Base-by-base conservation (phyloP, 1,140 invertebrate species). In the Aplysia californica region DNA sequence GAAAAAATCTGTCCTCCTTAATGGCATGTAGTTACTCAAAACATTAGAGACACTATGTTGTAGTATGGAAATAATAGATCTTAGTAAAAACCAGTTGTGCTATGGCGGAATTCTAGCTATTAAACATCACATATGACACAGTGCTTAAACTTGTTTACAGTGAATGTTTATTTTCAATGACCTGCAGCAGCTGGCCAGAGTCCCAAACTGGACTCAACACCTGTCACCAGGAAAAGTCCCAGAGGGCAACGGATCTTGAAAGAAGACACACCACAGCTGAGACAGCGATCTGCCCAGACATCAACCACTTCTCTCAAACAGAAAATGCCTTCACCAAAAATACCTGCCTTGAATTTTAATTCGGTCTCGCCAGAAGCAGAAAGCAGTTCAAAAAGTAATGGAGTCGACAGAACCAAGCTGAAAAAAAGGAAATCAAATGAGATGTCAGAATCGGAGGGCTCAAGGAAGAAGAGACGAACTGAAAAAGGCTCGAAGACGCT, bases 141-240 rank as follows among this genome's bases (percentile, higher is more conserved):
- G n/a, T 50, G 44, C 44, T 50, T 10, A 50, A 50, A 50, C 10
- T 50, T 50, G 44, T 50, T 50, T 50, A 44, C 4, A 5, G 67
- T 39, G 31, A 39, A 44, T 41, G 26, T 26, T 69, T 44, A 18
- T 69, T 39, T 44, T 69, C 39, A 23, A 23, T 61, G 6, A 31
- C 41, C 21, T 36, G 6, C 36, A 26, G 18, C 35, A 21, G 2
- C 58, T 2, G 18, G 6, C 31, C n/a, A 59, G 26, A 31, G 1
- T 3, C 3, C 58, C 29, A 73, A 41, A n/a, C 29, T 73, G 18
- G 68, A 56, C 3, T 56, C 41, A 35, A 73, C 70, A 39, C 70
- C 70, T 35, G 70, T 73, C 10, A 61, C 56, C 1, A 59, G 58
- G 15, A 73, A 73, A 36, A 73, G 70, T 58, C 70, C 58, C 4